phyloP scores from a whole-genome alignment of 2,797 vertebrate species.

The Aeoliscus strigatus region DNA sequence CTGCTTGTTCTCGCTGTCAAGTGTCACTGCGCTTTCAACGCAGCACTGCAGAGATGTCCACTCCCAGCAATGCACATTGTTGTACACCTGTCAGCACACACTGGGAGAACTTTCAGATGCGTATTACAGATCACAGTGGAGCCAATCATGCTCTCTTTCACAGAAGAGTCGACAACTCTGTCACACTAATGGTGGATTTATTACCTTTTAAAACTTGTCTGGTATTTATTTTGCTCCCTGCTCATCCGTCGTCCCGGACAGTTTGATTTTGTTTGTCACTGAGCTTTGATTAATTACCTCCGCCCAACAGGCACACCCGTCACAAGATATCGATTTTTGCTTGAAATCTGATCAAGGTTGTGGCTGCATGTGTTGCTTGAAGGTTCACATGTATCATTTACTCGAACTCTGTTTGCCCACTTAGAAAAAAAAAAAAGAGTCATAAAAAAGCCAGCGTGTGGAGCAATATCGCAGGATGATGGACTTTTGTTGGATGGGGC shows the following conservation, averaged over 20 bases:
- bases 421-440: slow-evolving; percentile 21
- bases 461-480: slow-evolving; percentile 32
- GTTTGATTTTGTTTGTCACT: slow-evolving; percentile 39
- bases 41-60: slow-evolving; percentile 1
- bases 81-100: not conserved
- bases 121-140: too few species aligned
- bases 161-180: not conserved
- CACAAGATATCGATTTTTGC: slow-evolving; percentile 38
- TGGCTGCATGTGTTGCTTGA: slow-evolving; percentile 1
- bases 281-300: slow-evolving; percentile 41
- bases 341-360: slow-evolving; percentile 40
- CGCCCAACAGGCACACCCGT: slow-evolving; percentile 16
- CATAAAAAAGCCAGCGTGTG: slow-evolving; percentile 7
- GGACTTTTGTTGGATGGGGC: slow-evolving; percentile 25
- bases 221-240: slow-evolving; percentile 17
- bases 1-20: not conserved
- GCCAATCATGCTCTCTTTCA: too few species aligned
- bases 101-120: not conserved
- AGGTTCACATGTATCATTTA: slow-evolving; percentile 26
- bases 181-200: slow-evolving; percentile 23
- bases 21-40: not conserved
- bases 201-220: slow-evolving; percentile 20
- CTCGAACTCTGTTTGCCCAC: slow-evolving; percentile 13
- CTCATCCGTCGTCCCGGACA: slow-evolving; percentile 22
- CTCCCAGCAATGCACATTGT: not conserved